Percentiles rank a stretch among this genome's conserved stretches.
phyloP scores from a whole-genome alignment of 35 echinoderm and acorn worm genomes.

The Apostichopus parvimensis region DNA sequence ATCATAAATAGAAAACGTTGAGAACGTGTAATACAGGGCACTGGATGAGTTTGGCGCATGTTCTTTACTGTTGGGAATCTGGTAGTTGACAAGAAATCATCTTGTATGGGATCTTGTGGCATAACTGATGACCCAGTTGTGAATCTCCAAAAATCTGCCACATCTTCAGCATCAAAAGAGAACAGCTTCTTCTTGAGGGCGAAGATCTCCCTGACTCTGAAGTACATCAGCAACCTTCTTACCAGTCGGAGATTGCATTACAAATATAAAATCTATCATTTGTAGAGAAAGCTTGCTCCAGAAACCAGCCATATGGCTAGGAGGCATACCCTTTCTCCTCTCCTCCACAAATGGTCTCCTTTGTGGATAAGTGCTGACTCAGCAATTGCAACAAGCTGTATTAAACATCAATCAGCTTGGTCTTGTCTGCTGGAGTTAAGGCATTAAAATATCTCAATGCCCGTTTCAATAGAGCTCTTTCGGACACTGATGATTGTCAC shows the following conservation, averaged over 20 bases:
- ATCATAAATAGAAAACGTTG: too few relatives aligned
- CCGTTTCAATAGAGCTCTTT: background rate
- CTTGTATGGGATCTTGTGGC: background rate
- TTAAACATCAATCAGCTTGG: background rate
- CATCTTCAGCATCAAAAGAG: constrained; percentile 17
- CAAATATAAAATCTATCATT: constrained; percentile 1
- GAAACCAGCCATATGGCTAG: background rate
- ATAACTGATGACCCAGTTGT: background rate
- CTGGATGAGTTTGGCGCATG: background rate
- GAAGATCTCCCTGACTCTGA: background rate
- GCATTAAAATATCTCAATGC: background rate
- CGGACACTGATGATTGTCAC: background rate
- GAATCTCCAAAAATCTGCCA: background rate
- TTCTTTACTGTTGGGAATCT: background rate
- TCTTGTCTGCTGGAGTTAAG: background rate
- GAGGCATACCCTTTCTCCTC: background rate
- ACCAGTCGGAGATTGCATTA: background rate
- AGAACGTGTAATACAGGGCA: background rate
- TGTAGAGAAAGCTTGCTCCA: background rate
- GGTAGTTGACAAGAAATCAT: background rate
- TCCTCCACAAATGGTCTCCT: background rate
- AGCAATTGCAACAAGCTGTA: background rate
- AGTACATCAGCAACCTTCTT: background rate
- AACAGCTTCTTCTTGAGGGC: background rate
- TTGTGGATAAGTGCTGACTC: background rate